phyloP scores from a whole-genome alignment of 2,797 vertebrate species.

The Schizopygopsis malacanthus region DNA sequence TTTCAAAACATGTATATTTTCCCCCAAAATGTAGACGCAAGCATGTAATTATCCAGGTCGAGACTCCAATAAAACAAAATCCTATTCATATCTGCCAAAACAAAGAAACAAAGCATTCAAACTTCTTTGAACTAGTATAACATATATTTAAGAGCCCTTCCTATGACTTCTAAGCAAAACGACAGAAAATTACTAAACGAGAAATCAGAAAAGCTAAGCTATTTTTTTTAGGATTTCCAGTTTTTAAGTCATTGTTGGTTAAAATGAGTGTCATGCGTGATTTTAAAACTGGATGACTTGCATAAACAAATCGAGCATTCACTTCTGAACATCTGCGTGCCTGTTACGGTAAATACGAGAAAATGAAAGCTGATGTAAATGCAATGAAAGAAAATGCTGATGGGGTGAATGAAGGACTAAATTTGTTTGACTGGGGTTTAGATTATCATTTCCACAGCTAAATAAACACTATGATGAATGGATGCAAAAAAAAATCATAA shows the following conservation, averaged over 20 bases:
- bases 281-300: slow-evolving; percentile 10
- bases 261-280: not conserved
- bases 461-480: not conserved
- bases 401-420: not conserved
- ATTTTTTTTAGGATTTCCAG: not conserved
- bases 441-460: slow-evolving; percentile 21
- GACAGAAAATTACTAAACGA: not conserved
- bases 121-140: slow-evolving; percentile 1
- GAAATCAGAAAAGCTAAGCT: not conserved
- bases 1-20: slow-evolving; percentile 17
- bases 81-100: slow-evolving; percentile 29
- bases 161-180: not conserved
- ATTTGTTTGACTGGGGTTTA: not conserved
- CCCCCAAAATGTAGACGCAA: not conserved
- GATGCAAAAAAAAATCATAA: not conserved
- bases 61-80: not conserved
- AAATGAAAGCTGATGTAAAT: slow-evolving; percentile 27
- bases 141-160: slow-evolving; percentile 19
- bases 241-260: not conserved
- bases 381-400: slow-evolving; percentile 6
- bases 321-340: slow-evolving; percentile 19
- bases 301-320: slow-evolving; percentile 21
- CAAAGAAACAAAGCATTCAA: slow-evolving; percentile 27
- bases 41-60: slow-evolving; percentile 24
- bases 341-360: slow-evolving; percentile 3